Evolutionary conservation across 2,888 invertebrate genomes (phyloP).

Genomic region (Antheraea yamamai): DNA sequence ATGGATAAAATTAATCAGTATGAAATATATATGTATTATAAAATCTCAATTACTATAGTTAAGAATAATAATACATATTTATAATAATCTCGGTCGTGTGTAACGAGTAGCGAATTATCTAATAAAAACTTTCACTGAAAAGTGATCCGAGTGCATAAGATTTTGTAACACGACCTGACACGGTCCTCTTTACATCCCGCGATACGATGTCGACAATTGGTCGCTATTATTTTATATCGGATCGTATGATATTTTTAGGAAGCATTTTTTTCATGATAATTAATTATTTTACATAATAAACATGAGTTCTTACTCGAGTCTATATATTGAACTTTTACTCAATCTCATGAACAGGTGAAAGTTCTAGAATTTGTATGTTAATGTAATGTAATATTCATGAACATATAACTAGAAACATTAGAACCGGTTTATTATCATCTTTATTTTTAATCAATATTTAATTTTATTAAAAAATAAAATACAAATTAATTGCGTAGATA

Average conservation of each 20-base stretch:
- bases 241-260: background rate
- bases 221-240: background rate
- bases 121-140: constrained; percentile 13
- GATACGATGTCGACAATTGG: constrained; percentile 12
- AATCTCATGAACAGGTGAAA: background rate
- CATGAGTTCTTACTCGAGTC: too few relatives aligned
- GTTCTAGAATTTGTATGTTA: background rate
- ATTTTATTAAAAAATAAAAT: too few relatives aligned
- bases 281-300: background rate
- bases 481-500: too few relatives aligned
- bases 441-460: too few relatives aligned
- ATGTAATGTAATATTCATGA: background rate
- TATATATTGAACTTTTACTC: background rate
- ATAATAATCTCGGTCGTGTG: background rate
- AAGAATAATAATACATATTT: background rate
- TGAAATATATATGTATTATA: too few relatives aligned
- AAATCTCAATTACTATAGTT: background rate
- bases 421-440: too few relatives aligned
- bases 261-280: background rate
- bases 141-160: constrained; percentile 7
- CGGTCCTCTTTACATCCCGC: background rate
- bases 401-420: too few relatives aligned
- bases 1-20: too few relatives aligned
- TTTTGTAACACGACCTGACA: constrained; percentile 17
- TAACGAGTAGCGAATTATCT: constrained; percentile 9